Evolutionary conservation across 2,888 invertebrate genomes (phyloP), one percentile per base, ranked within the genome.

Genomic region (Leptopilina syphax): DNA sequence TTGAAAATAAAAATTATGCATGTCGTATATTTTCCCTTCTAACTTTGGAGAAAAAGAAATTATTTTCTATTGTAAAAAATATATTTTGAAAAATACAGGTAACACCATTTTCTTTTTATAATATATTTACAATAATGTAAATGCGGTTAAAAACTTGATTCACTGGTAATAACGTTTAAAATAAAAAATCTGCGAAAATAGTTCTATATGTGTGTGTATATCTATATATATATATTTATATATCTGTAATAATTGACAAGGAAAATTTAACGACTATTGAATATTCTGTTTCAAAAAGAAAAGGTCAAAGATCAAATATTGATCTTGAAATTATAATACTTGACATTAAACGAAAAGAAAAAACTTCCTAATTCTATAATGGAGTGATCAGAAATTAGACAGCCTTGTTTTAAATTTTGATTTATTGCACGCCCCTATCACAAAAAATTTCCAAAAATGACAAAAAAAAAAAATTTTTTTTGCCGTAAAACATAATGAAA

Each of bases 391-490:
- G 73, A 73, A 73, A 73, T 34, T 47, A n/a, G 4, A 50, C 13
- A 50, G 24, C 27, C 24, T 50, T 34, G 3, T 13, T 50, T 44
- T 8, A 73, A 73, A 73, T 73, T 57, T 57, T n/a, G 34, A 57
- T 73, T 41, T 83, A 83, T 83, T 83, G 83, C 83, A 83, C 83
- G 78, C 78, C 82, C 78, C 81, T 81, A 82, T 82, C 82, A 83
- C 83, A 82, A 81, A 76, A 34, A 34, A 3, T 34, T 34, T 4
- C 34, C 3, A 34, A 34, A 27, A 34, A 34, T 34, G 2, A 34
- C 34, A 34, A 34, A 34, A 34, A 34, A 34, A 34, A 34, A 27
- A 0, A 18, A 0, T 34, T 34, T 34, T 34, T 34, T 34, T 34
- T 34, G 34, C 34, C 34, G 3, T 34, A 34, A 34, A 34, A 34